Evolutionary conservation across 2,888 invertebrate genomes (phyloP).

Genomic region (Rhodophaea formosa): DNA sequence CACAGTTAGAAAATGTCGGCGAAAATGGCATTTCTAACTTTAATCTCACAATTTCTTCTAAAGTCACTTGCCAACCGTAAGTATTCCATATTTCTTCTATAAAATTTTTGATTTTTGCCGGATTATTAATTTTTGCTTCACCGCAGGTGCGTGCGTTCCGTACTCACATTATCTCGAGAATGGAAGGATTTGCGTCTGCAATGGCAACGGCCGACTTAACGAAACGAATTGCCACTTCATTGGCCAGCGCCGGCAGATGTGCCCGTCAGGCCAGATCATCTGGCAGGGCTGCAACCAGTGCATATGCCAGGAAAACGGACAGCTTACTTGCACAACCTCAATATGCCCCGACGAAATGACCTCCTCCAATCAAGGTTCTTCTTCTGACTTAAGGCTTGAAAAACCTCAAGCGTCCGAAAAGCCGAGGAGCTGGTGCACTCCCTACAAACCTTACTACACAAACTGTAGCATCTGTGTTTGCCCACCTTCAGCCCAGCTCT

Average conservation of each 20-base stretch:
- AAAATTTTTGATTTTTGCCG: slow-evolving; percentile 15
- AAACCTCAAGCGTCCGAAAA: background rate
- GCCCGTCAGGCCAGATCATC: slow-evolving; percentile 55
- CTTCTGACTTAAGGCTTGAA: background rate
- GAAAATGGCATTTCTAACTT: slow-evolving; percentile 46
- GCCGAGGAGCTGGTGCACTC: slow-evolving; percentile 46
- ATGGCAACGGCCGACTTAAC: slow-evolving; percentile 52
- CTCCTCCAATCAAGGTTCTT: background rate
- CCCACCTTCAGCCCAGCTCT: slow-evolving; percentile 56
- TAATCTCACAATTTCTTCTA: slow-evolving; percentile 34
- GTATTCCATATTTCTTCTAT: slow-evolving; percentile 10
- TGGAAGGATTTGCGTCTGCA: slow-evolving; percentile 56
- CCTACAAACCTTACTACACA: slow-evolving; percentile 59
- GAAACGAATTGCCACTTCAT: slow-evolving; percentile 49
- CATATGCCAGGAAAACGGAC: slow-evolving; percentile 57
- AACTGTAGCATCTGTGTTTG: slow-evolving; percentile 68
- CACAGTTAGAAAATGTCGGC: slow-evolving; percentile 49
- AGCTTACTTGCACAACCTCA: slow-evolving; percentile 50
- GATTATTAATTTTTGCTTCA: slow-evolving; percentile 18
- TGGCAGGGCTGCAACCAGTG: slow-evolving; percentile 66
- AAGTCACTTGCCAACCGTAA: slow-evolving; percentile 6
- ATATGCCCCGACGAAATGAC: slow-evolving; percentile 40
- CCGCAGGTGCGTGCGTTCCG: slow-evolving; percentile 59
- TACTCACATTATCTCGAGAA: slow-evolving; percentile 38
- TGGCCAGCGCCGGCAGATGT: slow-evolving; percentile 40